phyloP scores from a whole-genome alignment of 2,113 vertebrate species.

The Emydura subglobosa region DNA sequence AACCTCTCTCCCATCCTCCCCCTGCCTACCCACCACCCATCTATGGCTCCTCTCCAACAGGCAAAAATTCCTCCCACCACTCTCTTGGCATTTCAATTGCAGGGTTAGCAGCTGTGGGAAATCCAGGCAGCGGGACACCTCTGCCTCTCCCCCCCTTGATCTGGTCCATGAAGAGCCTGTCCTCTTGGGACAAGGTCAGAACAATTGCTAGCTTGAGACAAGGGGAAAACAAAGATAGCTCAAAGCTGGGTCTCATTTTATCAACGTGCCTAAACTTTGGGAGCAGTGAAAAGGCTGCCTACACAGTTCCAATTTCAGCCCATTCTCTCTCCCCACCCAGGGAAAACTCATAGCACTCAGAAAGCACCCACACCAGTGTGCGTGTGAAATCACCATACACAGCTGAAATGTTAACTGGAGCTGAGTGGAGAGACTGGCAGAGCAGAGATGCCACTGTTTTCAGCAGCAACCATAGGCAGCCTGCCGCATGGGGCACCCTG shows the following conservation, averaged over 20 bases:
- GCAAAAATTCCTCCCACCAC: not conserved
- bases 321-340: not conserved
- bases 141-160: accelerated
- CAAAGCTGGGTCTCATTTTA: not conserved
- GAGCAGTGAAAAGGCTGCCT: not conserved
- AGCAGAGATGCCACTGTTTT: not conserved
- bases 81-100: not conserved
- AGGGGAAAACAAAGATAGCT: accelerated
- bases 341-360: not conserved
- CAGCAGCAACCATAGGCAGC: conserved; percentile 21
- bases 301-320: not conserved
- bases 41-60: not conserved
- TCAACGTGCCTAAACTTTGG: not conserved
- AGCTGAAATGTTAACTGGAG: not conserved
- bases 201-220: not conserved
- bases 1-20: not conserved
- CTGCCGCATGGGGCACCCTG: not conserved
- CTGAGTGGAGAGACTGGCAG: not conserved
- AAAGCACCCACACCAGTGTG: not conserved
- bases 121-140: conserved; percentile 8
- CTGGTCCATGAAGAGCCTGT: not conserved
- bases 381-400: accelerated
- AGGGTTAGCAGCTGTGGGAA: not conserved
- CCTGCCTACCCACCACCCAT: not conserved
- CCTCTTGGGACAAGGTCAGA: not conserved